These are phyloP conservation scores for Myotis daubentonii DNA, from an alignment of 2,797 vertebrate species.

Conservation along the genomic window DNA sequence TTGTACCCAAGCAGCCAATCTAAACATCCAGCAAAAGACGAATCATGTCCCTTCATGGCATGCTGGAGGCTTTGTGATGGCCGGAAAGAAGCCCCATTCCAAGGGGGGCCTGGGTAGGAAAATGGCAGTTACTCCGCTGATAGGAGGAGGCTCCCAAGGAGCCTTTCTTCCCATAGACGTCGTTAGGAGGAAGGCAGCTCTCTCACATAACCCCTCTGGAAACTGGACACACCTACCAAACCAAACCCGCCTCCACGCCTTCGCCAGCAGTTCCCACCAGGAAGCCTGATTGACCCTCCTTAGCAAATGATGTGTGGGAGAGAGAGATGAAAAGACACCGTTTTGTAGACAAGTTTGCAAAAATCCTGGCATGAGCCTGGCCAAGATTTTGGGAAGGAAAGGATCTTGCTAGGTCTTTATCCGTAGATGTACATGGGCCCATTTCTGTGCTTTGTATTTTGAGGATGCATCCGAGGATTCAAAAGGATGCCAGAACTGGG, in stretches of 20 bases:
- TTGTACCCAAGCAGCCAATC: neutral
- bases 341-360: neutral
- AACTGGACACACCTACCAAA: neutral
- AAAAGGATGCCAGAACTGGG: neutral
- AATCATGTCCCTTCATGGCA: neutral
- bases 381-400: neutral
- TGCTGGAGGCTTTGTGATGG: neutral
- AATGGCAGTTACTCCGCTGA: neutral
- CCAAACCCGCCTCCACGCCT: neutral
- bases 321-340: neutral
- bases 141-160: neutral
- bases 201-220: neutral
- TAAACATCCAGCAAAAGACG: neutral
- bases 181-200: neutral
- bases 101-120: neutral
- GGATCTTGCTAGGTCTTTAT: neutral
- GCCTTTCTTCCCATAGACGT: neutral
- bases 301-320: neutral
- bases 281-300: neutral
- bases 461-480: neutral
- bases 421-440: accelerated
- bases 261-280: neutral
- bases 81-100: neutral
- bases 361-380: neutral
- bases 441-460: neutral